Evolutionary conservation across 1,140 invertebrate genomes (phyloP).

Genomic region (Venustaconcha ellipsiformis): DNA sequence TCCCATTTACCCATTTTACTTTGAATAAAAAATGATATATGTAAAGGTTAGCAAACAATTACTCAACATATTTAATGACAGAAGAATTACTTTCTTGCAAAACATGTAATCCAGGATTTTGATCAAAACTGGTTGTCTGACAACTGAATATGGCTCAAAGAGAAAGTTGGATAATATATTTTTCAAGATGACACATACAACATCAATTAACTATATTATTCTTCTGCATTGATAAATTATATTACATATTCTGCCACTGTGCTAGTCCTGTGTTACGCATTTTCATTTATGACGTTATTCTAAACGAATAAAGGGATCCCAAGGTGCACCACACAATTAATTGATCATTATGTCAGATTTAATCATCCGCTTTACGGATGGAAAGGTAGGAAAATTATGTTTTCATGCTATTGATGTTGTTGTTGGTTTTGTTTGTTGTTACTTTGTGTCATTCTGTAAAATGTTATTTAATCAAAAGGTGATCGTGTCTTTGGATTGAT

Average conservation of each 20-base stretch:
- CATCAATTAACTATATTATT: neutral
- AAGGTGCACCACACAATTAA: conserved; percentile 14
- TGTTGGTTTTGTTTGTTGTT: too few species aligned
- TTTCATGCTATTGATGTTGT: too few species aligned
- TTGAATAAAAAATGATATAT: too few species aligned
- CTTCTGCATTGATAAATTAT: too few species aligned
- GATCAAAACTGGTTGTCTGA: neutral
- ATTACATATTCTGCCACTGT: neutral
- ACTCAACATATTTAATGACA: too few species aligned
- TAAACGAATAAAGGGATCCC: conserved; percentile 10
- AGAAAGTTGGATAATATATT: neutral
- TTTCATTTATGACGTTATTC: conserved; percentile 14
- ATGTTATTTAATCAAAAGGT: too few species aligned
- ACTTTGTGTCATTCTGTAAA: too few species aligned
- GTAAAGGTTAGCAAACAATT: too few species aligned
- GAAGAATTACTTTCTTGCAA: too few species aligned
- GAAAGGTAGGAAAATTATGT: neutral
- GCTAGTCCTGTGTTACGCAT: neutral
- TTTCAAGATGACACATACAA: neutral
- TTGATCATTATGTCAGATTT: neutral
- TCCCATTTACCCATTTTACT: too few species aligned
- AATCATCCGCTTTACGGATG: conserved; percentile 8
- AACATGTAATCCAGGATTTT: neutral
- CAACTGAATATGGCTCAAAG: neutral
- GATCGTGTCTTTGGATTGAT: too few species aligned